Conservation (phyloP, 1,140 invertebrate genomes). For the Frieseomelitta varia region DNA sequence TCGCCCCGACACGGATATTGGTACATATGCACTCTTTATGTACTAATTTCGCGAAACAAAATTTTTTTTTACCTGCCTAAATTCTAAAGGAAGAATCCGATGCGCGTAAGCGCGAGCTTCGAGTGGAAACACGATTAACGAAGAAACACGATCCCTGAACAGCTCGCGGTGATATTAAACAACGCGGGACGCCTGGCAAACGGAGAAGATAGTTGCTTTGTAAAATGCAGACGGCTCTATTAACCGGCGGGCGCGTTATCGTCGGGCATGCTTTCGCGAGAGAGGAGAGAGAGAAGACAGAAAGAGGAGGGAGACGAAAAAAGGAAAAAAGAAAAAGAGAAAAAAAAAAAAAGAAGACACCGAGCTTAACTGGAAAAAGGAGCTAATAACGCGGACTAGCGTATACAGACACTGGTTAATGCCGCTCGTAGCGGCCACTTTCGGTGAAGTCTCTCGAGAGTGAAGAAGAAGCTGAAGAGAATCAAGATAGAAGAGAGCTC, state of each 20-base stretch:
- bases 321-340: background rate
- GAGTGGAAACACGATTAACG: conserved; percentile 2
- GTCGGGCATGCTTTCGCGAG: background rate
- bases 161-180: conserved; percentile 5
- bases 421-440: conserved; percentile 48
- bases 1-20: background rate
- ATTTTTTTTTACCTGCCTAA: background rate
- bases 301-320: background rate
- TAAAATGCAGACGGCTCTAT: conserved; percentile 25
- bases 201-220: background rate
- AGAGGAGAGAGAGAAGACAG: background rate
- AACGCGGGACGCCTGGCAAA: too few relatives aligned
- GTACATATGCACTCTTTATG: background rate
- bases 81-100: too few relatives aligned
- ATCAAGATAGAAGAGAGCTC: conserved; percentile 45
- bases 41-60: background rate
- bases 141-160: conserved; percentile 18
- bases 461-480: conserved; percentile 50
- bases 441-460: conserved; percentile 52
- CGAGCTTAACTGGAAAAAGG: conserved; percentile 49
- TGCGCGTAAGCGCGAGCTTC: background rate
- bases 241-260: conserved; percentile 43
- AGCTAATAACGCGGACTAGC: conserved; percentile 46
- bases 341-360: conserved; percentile 1
- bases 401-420: conserved; percentile 52